Base-by-base conservation (phyloP, 1,140 invertebrate species). In the Caenorhabditis briggsae region DNA sequence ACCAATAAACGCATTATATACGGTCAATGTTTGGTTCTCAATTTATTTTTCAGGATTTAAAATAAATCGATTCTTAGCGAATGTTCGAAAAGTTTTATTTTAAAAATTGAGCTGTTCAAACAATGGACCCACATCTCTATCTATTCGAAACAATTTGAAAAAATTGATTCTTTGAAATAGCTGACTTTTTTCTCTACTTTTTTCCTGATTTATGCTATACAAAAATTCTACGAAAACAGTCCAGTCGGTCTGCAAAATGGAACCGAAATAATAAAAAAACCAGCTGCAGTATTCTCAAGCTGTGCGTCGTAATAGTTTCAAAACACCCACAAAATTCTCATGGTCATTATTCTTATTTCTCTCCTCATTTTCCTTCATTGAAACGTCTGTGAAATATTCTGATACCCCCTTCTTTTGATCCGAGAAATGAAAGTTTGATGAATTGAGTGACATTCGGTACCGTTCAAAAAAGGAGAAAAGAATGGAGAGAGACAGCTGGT, bases 381-480 rank as follows among this genome's bases (percentile, higher is more conserved):
- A 70, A 46, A 70, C 33, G 64, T 41, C 2, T 70, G 20, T 61
- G 9, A 20, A 3, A 23, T 8, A 11, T 2, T 2, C 5, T 25
- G 20, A 25, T 61, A 7, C 33, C 33, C 18, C 59, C n/a, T 61
- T 41, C 9, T 23, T 46, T 46, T 46, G n/a, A 46, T 53, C 50
- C 50, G 18, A 70, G 33, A 43, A 46, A 70, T 43, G 20, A 33
- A 20, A 64, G 33, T 33, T 70, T 70, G 64, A 70, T 70, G 64
- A 43, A 43, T 70, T 43, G 64, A 78, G 70, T 78, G 70, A 50
- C 70, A 53, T 46, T 18, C 70, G 70, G 70, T 78, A 78, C 46
- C 70, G 70, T 50, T 33, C 16, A 50, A 78, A 78, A 78, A 46
- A 16, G 14, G 14, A 70, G 41, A 11, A 46, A 78, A n/a, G 50